Conservation (phyloP, 2,113 vertebrate genomes). For the Myiozetetes cayanensis region DNA sequence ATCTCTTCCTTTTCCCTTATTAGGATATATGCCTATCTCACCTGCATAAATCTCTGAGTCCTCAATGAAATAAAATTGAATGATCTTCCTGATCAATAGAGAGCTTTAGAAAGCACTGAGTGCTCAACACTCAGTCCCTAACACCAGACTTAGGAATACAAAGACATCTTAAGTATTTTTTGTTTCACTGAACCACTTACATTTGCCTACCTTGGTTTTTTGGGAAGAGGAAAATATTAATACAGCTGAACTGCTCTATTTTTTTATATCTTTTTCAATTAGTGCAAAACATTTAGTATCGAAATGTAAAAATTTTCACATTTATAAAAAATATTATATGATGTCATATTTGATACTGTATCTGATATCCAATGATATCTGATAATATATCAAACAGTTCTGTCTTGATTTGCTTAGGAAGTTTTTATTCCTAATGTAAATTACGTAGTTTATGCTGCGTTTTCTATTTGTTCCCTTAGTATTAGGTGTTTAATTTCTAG, state of each 20-base stretch:
- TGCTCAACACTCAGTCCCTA: not conserved
- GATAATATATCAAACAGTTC: not conserved
- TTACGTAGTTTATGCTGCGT: not conserved
- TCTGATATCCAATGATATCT: not conserved
- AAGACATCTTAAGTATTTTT: not conserved
- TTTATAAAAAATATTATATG: not conserved
- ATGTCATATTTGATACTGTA: not conserved
- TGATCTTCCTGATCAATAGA: not conserved
- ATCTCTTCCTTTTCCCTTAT: not conserved
- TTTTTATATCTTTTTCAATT: not conserved
- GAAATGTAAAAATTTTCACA: not conserved
- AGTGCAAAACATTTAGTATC: not conserved
- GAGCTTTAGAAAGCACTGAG: not conserved
- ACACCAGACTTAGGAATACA: not conserved
- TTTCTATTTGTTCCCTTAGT: not conserved
- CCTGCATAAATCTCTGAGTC: not conserved
- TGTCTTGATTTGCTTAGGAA: not conserved
- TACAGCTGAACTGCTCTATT: not conserved
- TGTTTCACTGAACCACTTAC: not conserved
- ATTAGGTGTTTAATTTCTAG: not conserved
- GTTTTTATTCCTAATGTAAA: not conserved
- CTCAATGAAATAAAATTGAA: not conserved
- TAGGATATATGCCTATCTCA: not conserved
- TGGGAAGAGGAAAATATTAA: not conserved
- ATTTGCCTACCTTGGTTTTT: not conserved